These are phyloP conservation scores for Abrostola tripartita DNA, from an alignment of 2,888 invertebrate genomes.

Conservation along the genomic window DNA sequence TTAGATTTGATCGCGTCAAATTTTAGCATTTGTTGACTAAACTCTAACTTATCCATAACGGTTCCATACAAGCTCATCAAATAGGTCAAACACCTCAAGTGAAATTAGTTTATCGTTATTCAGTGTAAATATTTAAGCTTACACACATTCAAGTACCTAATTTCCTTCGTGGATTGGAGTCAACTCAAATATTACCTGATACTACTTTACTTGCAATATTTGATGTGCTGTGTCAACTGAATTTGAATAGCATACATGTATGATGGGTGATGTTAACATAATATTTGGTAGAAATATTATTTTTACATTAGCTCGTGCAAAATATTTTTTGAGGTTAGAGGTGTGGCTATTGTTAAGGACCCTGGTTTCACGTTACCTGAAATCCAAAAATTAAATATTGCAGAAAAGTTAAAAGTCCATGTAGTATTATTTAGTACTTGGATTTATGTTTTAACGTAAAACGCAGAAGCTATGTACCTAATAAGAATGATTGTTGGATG, in stretches of 20 bases:
- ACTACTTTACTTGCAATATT: conserved; percentile 30
- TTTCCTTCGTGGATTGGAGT: conserved; percentile 33
- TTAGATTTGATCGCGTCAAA: too few species aligned
- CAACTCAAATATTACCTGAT: conserved; percentile 7
- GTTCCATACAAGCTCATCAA: background rate
- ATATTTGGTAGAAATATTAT: conserved; percentile 47
- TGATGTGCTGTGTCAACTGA: conserved; percentile 23
- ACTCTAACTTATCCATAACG: too few species aligned
- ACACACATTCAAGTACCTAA: conserved; percentile 6
- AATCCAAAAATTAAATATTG: too few species aligned
- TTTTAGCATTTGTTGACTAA: too few species aligned
- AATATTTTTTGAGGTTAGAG: conserved; percentile 24
- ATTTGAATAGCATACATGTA: conserved; percentile 33
- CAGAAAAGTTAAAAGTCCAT: too few species aligned
- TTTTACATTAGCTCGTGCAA: conserved; percentile 38
- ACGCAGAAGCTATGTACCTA: too few species aligned
- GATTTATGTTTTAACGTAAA: too few species aligned
- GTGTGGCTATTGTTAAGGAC: conserved; percentile 10
- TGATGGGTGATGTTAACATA: conserved; percentile 27
- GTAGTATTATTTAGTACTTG: too few species aligned
- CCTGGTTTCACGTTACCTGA: background rate
- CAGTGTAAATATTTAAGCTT: conserved; percentile 14
- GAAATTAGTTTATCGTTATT: conserved; percentile 13
- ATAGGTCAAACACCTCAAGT: background rate
- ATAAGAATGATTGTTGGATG: too few species aligned